These are phyloP conservation scores for Leucosticte australis DNA, from an alignment of 2,113 vertebrate genomes.

Conservation along the genomic window DNA sequence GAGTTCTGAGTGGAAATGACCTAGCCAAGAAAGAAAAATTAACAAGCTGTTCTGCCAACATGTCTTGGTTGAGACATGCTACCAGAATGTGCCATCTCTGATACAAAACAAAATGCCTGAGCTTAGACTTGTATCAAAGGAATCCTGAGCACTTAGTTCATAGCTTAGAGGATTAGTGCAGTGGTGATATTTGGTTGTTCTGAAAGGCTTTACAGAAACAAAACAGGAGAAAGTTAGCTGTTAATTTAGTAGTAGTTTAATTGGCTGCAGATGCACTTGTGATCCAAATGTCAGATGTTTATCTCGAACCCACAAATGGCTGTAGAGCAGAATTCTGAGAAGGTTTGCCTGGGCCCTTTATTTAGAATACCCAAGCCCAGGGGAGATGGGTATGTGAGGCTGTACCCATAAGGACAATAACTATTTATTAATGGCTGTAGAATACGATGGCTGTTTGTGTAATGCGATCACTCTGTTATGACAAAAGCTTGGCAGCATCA, in stretches of 20 bases:
- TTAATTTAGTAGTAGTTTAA: slow-evolving; percentile 64
- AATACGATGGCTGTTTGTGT: slow-evolving; percentile 71
- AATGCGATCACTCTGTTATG: slow-evolving; percentile 73
- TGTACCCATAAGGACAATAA: slow-evolving; percentile 71
- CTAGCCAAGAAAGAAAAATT: not conserved
- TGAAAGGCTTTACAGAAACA: slow-evolving; percentile 22
- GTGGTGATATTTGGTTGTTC: not conserved
- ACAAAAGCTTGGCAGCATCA: slow-evolving; percentile 78
- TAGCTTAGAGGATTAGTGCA: not conserved
- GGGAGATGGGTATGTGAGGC: slow-evolving; percentile 57
- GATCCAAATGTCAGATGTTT: slow-evolving; percentile 50
- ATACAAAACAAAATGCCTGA: not conserved
- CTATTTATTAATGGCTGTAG: slow-evolving; percentile 70
- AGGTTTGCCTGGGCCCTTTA: slow-evolving; percentile 63
- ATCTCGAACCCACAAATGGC: slow-evolving; percentile 30
- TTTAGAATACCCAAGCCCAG: slow-evolving; percentile 51
- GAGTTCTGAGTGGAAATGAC: not conserved
- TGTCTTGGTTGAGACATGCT: not conserved
- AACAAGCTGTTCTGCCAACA: not conserved
- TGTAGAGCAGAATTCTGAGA: slow-evolving; percentile 27
- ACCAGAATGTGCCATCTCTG: slow-evolving; percentile 4
- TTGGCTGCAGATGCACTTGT: slow-evolving; percentile 53
- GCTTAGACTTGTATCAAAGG: not conserved
- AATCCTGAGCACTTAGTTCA: not conserved
- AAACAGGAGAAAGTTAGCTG: slow-evolving; percentile 45